Evolutionary conservation across 2,888 invertebrate species (phyloP).

Genomic region (Hermodice carunculata): DNA sequence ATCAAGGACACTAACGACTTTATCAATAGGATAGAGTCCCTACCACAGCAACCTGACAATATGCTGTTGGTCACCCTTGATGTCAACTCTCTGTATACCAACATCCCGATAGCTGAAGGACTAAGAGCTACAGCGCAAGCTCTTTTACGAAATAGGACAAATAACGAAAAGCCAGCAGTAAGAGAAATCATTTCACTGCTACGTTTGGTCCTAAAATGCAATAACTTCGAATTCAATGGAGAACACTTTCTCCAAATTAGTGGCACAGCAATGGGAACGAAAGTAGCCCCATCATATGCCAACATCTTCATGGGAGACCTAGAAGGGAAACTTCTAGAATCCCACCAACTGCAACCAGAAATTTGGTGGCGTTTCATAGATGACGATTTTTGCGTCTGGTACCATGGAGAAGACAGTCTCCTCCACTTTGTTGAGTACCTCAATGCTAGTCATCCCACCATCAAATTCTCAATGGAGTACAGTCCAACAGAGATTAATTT

Average conservation of each 20-base stretch:
- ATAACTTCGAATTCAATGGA: neutral
- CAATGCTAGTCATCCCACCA: neutral
- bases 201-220: neutral
- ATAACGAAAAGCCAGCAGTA: too few species aligned
- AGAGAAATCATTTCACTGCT: too few species aligned
- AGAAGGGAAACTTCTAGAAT: neutral
- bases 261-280: slow-evolving; percentile 1
- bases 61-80: too few species aligned
- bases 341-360: neutral
- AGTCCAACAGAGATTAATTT: neutral
- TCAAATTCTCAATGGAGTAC: neutral
- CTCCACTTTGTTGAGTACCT: neutral
- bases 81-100: too few species aligned
- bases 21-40: too few species aligned
- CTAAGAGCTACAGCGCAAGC: too few species aligned
- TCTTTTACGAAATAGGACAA: too few species aligned
- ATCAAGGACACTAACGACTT: too few species aligned
- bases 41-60: too few species aligned
- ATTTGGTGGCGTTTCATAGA: neutral
- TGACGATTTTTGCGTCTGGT: neutral
- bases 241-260: neutral
- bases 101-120: too few species aligned
- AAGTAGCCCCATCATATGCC: slow-evolving; percentile 1
- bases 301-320: neutral
- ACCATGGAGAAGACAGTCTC: neutral